Evolutionary conservation across 2,113 vertebrate genomes (phyloP).

Genomic region (Perca schrenkii): DNA sequence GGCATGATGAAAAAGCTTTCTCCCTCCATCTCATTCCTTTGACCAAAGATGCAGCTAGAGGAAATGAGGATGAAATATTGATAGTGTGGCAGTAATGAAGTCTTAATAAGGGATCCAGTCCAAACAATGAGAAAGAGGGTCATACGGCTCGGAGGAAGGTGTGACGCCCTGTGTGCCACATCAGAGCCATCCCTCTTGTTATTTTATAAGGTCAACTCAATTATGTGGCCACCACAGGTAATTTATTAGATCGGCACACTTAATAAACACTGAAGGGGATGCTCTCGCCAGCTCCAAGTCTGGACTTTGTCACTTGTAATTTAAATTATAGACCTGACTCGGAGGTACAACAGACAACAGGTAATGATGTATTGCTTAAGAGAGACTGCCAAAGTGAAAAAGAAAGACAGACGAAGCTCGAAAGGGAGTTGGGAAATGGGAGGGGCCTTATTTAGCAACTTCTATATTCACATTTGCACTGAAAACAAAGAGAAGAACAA

Average conservation of each 20-base stretch:
- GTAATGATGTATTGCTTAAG: slow-evolving; percentile 74
- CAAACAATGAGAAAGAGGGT: slow-evolving; percentile 60
- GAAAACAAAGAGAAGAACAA: slow-evolving; percentile 82
- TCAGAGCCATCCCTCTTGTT: slow-evolving; percentile 73
- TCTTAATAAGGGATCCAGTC: slow-evolving; percentile 65
- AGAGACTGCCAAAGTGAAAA: slow-evolving; percentile 51
- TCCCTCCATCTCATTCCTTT: slow-evolving; percentile 44
- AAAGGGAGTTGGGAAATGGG: slow-evolving; percentile 66
- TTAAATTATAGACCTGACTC: slow-evolving; percentile 71
- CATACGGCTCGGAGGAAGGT: slow-evolving; percentile 35
- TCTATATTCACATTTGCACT: slow-evolving; percentile 75
- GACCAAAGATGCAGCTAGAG: slow-evolving; percentile 48
- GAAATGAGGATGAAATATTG: slow-evolving; percentile 62
- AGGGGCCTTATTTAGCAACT: slow-evolving; percentile 79
- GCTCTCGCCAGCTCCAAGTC: slow-evolving; percentile 40
- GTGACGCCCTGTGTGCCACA: slow-evolving; percentile 46
- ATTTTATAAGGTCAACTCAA: slow-evolving; percentile 84
- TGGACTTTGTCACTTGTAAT: slow-evolving; percentile 75
- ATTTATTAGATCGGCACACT: slow-evolving; percentile 79
- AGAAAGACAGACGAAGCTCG: slow-evolving; percentile 48
- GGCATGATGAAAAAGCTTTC: slow-evolving; percentile 49
- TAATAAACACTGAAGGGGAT: slow-evolving; percentile 77
- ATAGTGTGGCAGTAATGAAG: slow-evolving; percentile 67
- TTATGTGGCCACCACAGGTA: slow-evolving; percentile 70
- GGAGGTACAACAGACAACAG: slow-evolving; percentile 66